phyloP scores from a whole-genome alignment of 1,140 invertebrate genomes.

The Trachymyrmex septentrionalis region DNA sequence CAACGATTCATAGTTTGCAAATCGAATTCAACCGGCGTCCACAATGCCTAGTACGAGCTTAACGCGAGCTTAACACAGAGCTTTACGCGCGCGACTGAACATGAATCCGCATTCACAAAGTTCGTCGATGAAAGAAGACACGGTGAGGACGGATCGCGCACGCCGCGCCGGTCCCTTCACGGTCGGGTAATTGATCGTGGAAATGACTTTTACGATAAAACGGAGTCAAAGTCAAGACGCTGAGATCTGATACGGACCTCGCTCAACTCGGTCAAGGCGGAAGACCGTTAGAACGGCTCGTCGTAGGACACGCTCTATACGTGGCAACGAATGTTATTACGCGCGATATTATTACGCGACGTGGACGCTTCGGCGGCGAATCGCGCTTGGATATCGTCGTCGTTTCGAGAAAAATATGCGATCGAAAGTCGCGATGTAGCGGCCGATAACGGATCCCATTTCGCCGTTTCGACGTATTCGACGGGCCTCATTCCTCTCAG shows the following conservation, averaged over 20 bases:
- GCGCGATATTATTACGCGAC: slow-evolving; percentile 38
- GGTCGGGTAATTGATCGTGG: slow-evolving; percentile 71
- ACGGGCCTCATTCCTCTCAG: neutral
- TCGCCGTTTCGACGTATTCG: neutral
- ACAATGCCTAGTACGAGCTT: no score
- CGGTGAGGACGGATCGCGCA: neutral
- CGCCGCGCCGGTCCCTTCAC: slow-evolving; percentile 61
- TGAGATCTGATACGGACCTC: slow-evolving; percentile 84
- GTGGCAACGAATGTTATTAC: slow-evolving; percentile 62
- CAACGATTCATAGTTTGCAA: no score
- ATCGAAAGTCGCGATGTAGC: neutral
- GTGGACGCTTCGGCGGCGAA: neutral
- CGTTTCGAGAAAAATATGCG: slow-evolving; percentile 17
- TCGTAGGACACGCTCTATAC: slow-evolving; percentile 77
- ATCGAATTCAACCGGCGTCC: no score
- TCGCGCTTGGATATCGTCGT: neutral
- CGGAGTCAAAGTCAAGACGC: slow-evolving; percentile 86
- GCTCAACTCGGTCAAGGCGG: slow-evolving; percentile 86
- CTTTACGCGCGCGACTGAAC: neutral
- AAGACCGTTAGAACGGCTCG: slow-evolving; percentile 79
- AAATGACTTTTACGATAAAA: slow-evolving; percentile 81
- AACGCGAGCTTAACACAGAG: neutral
- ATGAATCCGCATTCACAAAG: neutral
- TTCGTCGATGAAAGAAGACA: neutral
- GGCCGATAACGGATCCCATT: neutral